These are phyloP conservation scores for Xestia c-nigrum DNA, from an alignment of 2,888 invertebrate genomes.

Conservation along the genomic window DNA sequence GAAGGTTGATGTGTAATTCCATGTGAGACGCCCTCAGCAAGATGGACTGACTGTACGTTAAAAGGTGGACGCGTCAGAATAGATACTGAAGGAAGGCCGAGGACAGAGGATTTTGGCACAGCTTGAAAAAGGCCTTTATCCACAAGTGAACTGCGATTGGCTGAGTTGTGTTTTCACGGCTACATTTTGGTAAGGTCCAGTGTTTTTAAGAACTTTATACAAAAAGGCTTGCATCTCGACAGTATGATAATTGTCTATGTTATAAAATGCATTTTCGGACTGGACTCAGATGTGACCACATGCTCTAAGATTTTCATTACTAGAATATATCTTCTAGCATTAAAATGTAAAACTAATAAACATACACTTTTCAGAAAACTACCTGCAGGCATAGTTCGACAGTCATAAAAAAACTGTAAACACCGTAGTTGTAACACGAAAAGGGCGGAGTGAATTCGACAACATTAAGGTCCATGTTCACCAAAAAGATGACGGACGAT, in stretches of 20 bases:
- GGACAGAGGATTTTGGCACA: background rate
- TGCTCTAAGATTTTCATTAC: background rate
- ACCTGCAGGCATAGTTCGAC: background rate
- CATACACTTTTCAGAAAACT: background rate
- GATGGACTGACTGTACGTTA: background rate
- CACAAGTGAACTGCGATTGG: background rate
- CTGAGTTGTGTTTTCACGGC: background rate
- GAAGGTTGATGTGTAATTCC: background rate
- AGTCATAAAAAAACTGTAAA: constrained; percentile 8
- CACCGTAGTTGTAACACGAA: constrained; percentile 14
- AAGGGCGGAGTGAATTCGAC: constrained; percentile 3
- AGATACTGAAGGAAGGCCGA: background rate
- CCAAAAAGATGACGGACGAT: no score
- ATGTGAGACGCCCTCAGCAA: background rate
- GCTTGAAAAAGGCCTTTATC: background rate
- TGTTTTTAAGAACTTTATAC: background rate
- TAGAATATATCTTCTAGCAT: background rate
- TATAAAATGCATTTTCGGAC: background rate
- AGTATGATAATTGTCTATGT: background rate
- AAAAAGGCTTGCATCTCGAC: background rate
- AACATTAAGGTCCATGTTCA: no score
- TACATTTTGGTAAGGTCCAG: background rate
- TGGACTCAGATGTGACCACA: background rate
- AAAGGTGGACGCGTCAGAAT: background rate
- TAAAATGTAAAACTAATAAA: background rate